Evolutionary conservation across 2,888 invertebrate species (phyloP), one percentile per base, ranked within the genome.

Genomic region (Dascillus cervinus): DNA sequence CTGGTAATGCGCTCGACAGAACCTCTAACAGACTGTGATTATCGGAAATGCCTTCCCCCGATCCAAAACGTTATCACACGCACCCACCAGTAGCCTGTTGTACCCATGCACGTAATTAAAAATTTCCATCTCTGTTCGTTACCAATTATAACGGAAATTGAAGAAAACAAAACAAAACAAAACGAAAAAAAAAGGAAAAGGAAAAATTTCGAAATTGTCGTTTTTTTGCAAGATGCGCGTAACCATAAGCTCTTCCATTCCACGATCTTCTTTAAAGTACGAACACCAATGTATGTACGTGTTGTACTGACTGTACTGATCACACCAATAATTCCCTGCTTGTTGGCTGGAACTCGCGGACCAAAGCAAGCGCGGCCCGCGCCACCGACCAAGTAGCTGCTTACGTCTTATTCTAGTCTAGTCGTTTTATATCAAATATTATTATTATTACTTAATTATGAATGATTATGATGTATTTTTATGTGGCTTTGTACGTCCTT

Each of bases 11-110:
- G 54, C 56, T 58, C 54, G 58, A 53, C 54, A 53, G 53, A 56
- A 54, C 53, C 51, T 54, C 57, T 55, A 66, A 66, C 65, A 65
- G 65, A 64, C 67, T 67, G 67, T 67, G 67, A 67, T 67, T 60
- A 61, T 62, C 59, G 63, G 62, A 66, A 64, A 64, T 66, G 65
- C 66, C 66, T 66, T 66, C 59, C 62, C 62, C 56, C 52, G 52
- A 48, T 45, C 55, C 32, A 33, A 38, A 38, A 38, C 35, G 39
- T 39, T 39, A 39, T 39, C 38, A 34, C 38, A 32, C 47, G 49
- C 50, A 48, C 53, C 42, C 48, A 30, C 34, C 30, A 30, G 34
- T 26, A 36, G 28, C 26, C 31, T 21, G 15, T 26, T 28, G 27
- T 32, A 29, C 37, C 32, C 27, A 29, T 32, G 26, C 9, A 22